These are phyloP conservation scores for Corbicula japonica DNA, from an alignment of 2,888 invertebrate species.

Conservation along the genomic window DNA sequence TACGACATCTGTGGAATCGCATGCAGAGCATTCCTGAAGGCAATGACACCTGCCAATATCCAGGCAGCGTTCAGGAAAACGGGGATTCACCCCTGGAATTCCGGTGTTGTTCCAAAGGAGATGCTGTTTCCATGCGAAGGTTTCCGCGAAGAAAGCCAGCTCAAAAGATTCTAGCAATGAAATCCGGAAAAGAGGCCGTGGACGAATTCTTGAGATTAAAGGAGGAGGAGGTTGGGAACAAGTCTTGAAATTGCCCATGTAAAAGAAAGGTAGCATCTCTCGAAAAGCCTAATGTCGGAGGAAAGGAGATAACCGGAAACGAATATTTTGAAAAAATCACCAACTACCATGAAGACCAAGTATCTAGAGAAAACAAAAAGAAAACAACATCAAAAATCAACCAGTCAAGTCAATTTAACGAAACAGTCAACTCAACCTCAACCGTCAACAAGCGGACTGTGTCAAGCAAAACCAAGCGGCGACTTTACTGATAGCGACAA, in stretches of 20 bases:
- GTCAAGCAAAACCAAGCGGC: not conserved
- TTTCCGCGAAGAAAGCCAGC: slow-evolving; percentile 3
- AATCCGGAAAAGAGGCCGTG: slow-evolving; percentile 6
- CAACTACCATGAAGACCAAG: not conserved
- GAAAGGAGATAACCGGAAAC: not conserved
- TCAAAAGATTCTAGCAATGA: slow-evolving; percentile 7
- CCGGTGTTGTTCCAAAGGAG: not conserved
- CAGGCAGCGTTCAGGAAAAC: slow-evolving; percentile 26
- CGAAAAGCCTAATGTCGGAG: not conserved
- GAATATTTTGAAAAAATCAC: not conserved
- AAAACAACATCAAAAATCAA: too few species aligned
- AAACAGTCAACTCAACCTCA: not conserved
- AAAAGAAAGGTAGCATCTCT: not conserved
- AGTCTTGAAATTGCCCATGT: too few species aligned
- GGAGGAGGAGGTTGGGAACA: not conserved
- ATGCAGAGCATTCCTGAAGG: slow-evolving; percentile 18
- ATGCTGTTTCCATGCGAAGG: slow-evolving; percentile 13
- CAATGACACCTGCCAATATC: slow-evolving; percentile 31
- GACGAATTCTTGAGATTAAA: not conserved
- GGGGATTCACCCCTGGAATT: slow-evolving; percentile 25
- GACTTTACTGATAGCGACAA: not conserved
- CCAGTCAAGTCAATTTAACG: not conserved
- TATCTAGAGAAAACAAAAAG: too few species aligned
- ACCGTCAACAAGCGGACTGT: not conserved
- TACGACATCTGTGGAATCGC: slow-evolving; percentile 29